These are phyloP conservation scores for Pseudopleuronectes americanus DNA, from an alignment of 2,797 vertebrate species.

Conservation along the genomic window DNA sequence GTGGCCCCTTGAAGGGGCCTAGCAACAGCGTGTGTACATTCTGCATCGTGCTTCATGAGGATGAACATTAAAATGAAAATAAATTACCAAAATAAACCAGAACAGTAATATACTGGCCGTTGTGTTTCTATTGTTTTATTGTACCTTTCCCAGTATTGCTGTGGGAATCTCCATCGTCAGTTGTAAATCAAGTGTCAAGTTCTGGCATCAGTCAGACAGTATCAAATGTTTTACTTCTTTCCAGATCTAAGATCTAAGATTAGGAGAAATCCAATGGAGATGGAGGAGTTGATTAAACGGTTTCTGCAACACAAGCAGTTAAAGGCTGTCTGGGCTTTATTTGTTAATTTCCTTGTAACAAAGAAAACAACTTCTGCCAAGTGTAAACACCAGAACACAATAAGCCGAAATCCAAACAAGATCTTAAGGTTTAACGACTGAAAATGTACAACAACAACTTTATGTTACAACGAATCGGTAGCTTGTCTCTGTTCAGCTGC, in stretches of 20 bases:
- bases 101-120: background rate
- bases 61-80: background rate
- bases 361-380: too few species aligned
- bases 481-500: too few species aligned
- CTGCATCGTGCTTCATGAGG: background rate
- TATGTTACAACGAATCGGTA: background rate
- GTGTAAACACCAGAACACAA: too few species aligned
- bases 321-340: too few species aligned
- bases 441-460: background rate
- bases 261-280: background rate
- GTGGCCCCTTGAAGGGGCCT: background rate
- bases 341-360: too few species aligned
- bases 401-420: background rate
- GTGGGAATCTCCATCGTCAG: conserved; percentile 1
- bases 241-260: background rate
- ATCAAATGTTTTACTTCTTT: background rate
- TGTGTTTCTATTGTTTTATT: conserved; percentile 1
- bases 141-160: conserved; percentile 12
- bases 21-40: background rate
- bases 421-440: background rate
- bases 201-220: background rate
- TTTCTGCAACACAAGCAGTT: background rate
- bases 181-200: background rate
- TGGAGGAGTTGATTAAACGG: background rate
- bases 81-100: too few species aligned